These are phyloP conservation scores for Numida meleagris DNA, from an alignment of 2,113 vertebrate genomes.

Conservation along the genomic window DNA sequence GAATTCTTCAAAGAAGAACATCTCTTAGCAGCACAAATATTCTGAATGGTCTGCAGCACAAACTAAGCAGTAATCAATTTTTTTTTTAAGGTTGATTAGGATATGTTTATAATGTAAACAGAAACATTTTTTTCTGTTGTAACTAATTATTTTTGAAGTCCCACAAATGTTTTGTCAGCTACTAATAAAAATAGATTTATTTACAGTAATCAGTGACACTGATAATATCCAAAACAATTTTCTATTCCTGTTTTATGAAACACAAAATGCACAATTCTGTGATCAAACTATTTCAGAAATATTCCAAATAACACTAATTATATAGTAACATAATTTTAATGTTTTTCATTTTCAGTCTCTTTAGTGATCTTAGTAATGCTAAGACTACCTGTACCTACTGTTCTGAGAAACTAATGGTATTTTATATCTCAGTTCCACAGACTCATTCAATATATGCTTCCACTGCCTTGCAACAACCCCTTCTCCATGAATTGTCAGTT, in stretches of 20 bases:
- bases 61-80: slow-evolving; percentile 22
- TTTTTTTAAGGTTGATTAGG: background rate
- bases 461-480: background rate
- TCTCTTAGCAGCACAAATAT: slow-evolving; percentile 32
- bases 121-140: background rate
- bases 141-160: background rate
- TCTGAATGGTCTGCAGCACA: slow-evolving; percentile 19
- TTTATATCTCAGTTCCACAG: background rate
- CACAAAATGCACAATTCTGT: background rate
- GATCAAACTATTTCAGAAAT: slow-evolving; percentile 10
- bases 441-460: background rate
- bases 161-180: background rate
- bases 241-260: background rate
- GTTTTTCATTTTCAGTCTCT: background rate
- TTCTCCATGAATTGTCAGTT: background rate
- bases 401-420: background rate
- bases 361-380: background rate
- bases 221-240: background rate
- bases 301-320: background rate
- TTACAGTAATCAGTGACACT: background rate
- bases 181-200: background rate
- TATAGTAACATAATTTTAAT: background rate
- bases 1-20: slow-evolving; percentile 25
- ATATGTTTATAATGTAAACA: background rate
- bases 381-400: background rate